These are phyloP conservation scores for Catharus bicknelli DNA, from an alignment of 2,113 vertebrate species.

Conservation along the genomic window DNA sequence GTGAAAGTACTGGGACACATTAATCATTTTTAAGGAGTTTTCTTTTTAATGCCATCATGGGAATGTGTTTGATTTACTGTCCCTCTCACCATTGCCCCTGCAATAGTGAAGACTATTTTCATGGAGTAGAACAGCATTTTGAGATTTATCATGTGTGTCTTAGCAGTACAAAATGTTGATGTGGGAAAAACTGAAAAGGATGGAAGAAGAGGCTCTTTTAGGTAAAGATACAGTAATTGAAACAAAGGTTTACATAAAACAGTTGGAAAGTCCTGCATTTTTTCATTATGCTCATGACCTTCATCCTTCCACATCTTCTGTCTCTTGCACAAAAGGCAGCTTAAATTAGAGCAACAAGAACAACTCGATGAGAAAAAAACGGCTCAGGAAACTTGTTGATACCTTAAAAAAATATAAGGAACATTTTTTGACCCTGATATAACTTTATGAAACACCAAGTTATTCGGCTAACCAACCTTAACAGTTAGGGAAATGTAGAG, in stretches of 20 bases:
- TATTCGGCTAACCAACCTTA: neutral
- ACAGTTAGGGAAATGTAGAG: neutral
- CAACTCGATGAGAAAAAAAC: neutral
- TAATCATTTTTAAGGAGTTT: conserved; percentile 49
- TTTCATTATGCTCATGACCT: neutral
- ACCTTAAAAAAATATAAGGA: fast-evolving
- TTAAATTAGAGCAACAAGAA: neutral
- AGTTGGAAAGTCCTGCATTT: neutral
- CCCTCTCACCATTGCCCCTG: neutral
- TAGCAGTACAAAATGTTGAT: neutral
- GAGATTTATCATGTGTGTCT: conserved; percentile 17
- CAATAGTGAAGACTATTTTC: neutral
- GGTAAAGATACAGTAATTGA: neutral
- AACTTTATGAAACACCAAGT: neutral
- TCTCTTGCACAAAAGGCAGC: neutral
- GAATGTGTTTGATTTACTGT: conserved; percentile 55
- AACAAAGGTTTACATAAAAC: neutral
- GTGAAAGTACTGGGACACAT: conserved; percentile 23
- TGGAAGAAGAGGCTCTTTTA: neutral
- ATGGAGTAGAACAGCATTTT: neutral
- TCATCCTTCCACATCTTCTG: neutral
- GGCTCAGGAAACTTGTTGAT: neutral
- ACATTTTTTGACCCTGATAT: neutral
- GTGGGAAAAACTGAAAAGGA: neutral
- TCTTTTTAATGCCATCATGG: conserved; percentile 16